These are phyloP conservation scores for Morone chrysops DNA, from an alignment of 2,113 vertebrate genomes.

Conservation along the genomic window DNA sequence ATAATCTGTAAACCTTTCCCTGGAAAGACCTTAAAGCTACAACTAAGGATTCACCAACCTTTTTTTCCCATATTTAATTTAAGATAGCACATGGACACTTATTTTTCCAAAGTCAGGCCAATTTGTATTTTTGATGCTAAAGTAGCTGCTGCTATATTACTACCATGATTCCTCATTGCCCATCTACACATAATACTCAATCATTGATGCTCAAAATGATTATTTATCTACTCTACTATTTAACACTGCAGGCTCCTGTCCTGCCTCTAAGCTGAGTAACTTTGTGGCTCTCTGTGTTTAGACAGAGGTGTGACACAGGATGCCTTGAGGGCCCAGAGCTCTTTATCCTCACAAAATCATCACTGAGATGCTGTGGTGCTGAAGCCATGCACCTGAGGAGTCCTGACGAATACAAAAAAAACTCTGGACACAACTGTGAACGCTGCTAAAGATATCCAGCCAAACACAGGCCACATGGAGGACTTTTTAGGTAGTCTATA, in stretches of 20 bases:
- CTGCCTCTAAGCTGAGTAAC: not conserved
- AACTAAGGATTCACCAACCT: no score
- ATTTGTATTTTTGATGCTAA: no score
- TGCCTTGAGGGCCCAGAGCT: not conserved
- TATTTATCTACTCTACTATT: not conserved
- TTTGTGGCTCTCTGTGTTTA: constrained; percentile 6
- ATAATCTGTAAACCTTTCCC: no score
- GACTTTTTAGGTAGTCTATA: not conserved
- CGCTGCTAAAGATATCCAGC: not conserved
- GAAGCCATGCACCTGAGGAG: constrained; percentile 9
- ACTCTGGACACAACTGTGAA: not conserved
- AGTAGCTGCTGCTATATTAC: no score
- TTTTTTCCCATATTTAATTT: no score
- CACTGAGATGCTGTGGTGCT: not conserved
- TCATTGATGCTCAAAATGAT: no score
- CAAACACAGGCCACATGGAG: not conserved
- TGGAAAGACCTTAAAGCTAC: no score
- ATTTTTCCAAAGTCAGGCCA: no score
- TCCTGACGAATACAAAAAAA: not conserved
- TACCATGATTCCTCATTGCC: no score
- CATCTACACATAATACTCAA: no score
- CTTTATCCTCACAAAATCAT: constrained; percentile 25
- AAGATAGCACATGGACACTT: no score
- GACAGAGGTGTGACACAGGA: constrained; percentile 13
- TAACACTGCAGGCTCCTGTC: not conserved